Percentiles rank a stretch among this genome's conserved stretches.
Evolutionary conservation across 35 echinoderm and acorn worm genomes (phyloP).

Genomic region (Amphiura filiformis): DNA sequence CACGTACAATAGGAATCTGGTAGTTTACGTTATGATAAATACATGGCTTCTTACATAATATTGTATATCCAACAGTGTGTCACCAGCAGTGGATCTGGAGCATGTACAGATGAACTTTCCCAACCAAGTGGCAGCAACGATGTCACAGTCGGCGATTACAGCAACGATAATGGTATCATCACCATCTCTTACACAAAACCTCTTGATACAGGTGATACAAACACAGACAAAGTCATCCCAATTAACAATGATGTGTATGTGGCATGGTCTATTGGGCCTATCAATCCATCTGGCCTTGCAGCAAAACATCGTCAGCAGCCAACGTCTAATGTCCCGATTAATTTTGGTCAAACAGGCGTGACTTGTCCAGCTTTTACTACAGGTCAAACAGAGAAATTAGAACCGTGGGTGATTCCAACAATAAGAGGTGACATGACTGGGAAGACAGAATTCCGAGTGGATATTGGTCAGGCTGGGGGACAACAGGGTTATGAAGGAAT

Average conservation of each 20-base stretch:
- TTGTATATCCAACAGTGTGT: too few relatives aligned
- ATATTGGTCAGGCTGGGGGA: constrained; percentile 64
- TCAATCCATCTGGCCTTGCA: background rate
- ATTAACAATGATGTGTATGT: background rate
- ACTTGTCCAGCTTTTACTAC: background rate
- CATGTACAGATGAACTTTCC: background rate
- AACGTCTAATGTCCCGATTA: background rate
- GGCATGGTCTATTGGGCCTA: background rate
- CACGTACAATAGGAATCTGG: too few relatives aligned
- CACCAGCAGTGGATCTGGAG: background rate
- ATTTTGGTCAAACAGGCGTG: constrained; percentile 8
- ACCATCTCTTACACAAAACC: constrained; percentile 6
- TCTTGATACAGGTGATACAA: background rate
- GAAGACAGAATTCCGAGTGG: constrained; percentile 32
- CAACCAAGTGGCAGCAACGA: background rate
- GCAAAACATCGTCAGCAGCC: background rate
- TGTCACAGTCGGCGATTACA: background rate
- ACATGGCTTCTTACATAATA: too few relatives aligned
- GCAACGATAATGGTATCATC: background rate
- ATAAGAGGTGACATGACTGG: background rate
- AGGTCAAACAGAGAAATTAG: background rate
- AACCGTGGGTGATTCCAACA: too few relatives aligned
- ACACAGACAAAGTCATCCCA: background rate
- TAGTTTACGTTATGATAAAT: too few relatives aligned
- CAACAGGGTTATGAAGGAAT: constrained; percentile 57